Evolutionary conservation across 2,888 invertebrate genomes (phyloP).

Genomic region (Ormyrus rosae): DNA sequence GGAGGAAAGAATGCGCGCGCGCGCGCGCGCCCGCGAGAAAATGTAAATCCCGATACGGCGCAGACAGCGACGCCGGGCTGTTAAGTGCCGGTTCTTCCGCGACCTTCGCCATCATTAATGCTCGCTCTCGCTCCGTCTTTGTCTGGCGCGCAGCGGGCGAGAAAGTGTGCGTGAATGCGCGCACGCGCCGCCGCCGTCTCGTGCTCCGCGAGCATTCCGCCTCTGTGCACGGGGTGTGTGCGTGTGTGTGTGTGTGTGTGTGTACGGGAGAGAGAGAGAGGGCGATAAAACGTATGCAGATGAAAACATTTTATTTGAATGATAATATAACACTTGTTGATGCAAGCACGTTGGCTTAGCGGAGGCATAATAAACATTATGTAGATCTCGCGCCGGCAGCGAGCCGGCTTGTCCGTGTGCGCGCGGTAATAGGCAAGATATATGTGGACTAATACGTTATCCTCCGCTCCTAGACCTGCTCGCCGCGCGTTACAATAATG

Average conservation of each 20-base stretch:
- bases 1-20: not conserved
- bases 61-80: conserved; percentile 35
- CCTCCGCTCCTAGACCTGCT: not conserved
- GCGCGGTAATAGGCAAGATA: conserved; percentile 50
- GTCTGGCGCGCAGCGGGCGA: not conserved
- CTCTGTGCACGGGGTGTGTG: too few relatives aligned
- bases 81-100: conserved; percentile 56
- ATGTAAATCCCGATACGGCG: conserved; percentile 58
- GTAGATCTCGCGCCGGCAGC: conserved; percentile 67
- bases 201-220: conserved; percentile 34
- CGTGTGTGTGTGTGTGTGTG: too few relatives aligned
- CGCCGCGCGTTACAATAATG: not conserved
- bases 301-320: conserved; percentile 76
- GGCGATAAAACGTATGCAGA: conserved; percentile 76
- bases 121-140: conserved; percentile 12
- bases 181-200: conserved; percentile 17
- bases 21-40: conserved; percentile 39
- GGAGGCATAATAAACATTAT: conserved; percentile 76
- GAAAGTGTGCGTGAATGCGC: not conserved
- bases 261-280: conserved; percentile 66
- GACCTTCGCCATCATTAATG: conserved; percentile 64
- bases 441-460: not conserved
- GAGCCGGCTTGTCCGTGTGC: conserved; percentile 33
- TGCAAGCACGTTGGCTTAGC: conserved; percentile 75
- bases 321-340: conserved; percentile 76